A percentile compares a stretch with the other conserved stretches of the same genome.
Conservation (phyloP, 2,797 vertebrate species). For the Pantherophis vulpinus region DNA sequence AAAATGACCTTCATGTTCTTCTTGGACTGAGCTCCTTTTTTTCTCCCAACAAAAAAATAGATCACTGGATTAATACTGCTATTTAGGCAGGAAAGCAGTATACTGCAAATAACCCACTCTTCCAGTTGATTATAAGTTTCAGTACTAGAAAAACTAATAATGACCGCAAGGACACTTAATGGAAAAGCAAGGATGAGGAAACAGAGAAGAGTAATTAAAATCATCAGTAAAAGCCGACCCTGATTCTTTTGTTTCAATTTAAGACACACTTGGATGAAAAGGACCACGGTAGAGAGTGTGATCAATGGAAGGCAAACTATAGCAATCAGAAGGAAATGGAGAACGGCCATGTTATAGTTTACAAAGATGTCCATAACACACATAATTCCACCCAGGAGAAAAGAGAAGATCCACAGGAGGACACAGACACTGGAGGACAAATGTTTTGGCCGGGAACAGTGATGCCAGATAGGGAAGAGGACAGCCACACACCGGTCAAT, state of each 20-base stretch:
- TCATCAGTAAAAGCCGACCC: background rate
- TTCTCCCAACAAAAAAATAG: background rate
- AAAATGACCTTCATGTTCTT: background rate
- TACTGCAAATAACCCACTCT: accelerated
- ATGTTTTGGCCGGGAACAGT: background rate
- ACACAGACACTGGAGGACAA: too few species aligned
- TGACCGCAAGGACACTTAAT: background rate
- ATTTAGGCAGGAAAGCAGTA: background rate
- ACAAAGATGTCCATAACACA: too few species aligned
- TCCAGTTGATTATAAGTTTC: accelerated
- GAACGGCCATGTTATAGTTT: too few species aligned
- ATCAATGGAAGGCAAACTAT: too few species aligned
- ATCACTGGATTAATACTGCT: background rate
- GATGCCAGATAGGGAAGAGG: conserved; percentile 62
- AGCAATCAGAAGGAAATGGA: too few species aligned
- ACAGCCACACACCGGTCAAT: conserved; percentile 54
- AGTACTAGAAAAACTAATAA: background rate
- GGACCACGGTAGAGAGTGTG: too few species aligned
- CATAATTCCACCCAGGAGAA: too few species aligned
- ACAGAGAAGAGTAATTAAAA: background rate
- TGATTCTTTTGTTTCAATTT: background rate
- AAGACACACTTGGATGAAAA: too few species aligned
- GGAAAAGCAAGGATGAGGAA: background rate
- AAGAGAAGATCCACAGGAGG: too few species aligned
- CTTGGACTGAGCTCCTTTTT: background rate